Evolutionary conservation across 2,888 invertebrate species (phyloP).

Genomic region (Metopia argyrocephala): DNA sequence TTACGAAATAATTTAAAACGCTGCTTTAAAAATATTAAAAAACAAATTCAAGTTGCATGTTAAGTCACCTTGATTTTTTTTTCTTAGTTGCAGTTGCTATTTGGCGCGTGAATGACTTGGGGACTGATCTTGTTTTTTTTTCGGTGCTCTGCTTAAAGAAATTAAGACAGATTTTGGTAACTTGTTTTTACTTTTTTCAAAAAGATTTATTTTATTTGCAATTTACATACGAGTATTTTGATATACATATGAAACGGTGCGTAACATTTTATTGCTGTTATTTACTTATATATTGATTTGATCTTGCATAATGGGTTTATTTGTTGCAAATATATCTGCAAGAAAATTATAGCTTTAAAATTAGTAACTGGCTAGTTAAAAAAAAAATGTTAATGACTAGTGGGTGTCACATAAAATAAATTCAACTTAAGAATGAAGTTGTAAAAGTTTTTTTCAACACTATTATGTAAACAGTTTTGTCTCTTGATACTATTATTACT

Average conservation of each 20-base stretch:
- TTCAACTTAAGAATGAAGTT: too few relatives aligned
- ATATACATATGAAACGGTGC: background rate
- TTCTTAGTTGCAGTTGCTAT: constrained; percentile 7
- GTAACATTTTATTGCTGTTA: background rate
- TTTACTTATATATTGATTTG: background rate
- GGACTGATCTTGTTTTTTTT: too few relatives aligned
- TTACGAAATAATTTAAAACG: constrained; percentile 20
- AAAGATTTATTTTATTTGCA: background rate
- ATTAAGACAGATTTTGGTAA: background rate
- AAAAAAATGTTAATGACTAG: too few relatives aligned
- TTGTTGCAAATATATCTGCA: too few relatives aligned
- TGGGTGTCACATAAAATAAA: too few relatives aligned
- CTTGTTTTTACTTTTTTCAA: background rate
- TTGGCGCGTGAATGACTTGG: background rate
- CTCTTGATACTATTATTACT: too few relatives aligned
- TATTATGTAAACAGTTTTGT: too few relatives aligned
- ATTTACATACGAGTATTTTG: background rate
- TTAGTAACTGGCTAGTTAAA: too few relatives aligned
- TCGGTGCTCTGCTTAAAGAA: background rate
- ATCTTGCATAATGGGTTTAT: background rate
- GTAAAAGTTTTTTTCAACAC: too few relatives aligned
- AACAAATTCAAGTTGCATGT: constrained; percentile 38
- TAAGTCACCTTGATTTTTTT: constrained; percentile 49
- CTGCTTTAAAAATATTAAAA: too few relatives aligned
- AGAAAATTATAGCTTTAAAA: too few relatives aligned